Evolutionary conservation across 1,140 invertebrate genomes (phyloP), one percentile per base, ranked within the genome.

Genomic region (Polypedilum vanderplanki): DNA sequence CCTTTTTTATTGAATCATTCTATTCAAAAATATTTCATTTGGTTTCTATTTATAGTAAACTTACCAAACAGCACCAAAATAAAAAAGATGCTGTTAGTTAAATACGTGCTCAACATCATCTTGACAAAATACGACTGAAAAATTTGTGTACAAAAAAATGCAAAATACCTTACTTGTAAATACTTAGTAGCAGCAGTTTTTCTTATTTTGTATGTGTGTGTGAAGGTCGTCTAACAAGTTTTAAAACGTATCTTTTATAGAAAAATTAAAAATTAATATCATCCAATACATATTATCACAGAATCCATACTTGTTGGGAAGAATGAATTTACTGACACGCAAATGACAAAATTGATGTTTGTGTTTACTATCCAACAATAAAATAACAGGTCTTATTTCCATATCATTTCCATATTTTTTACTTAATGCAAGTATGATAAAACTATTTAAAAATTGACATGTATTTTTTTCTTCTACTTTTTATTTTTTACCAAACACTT

Each of bases 201-300:
- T 57, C n/a, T 57, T 15, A 57, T 57, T 15, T 46, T 15, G 15
- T n/a, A 12, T 57, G 46, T 57, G n/a, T 57, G 46, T 12, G 46
- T 57, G 46, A 57, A 57, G 46, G 46, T 57, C 46, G 46, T 57
- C 46, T 57, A 57, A 57, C 46, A n/a, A 57, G 46, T 57, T 57
- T 57, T n/a, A n/a, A n/a, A 57, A 57, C n/a, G 46, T 57, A 57
- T 57, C 12, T 15, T 57, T 15, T 57, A 46, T 46, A 15, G 46
- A 57, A n/a, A 12, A 57, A 57, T n/a, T 57, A 57, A 46, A 46
- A n/a, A n/a, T n/a, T n/a, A n/a, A 3, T 46, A 46, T 12, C 8
- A 57, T n/a, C 46, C 12, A 57, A 57, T 57, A 7, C 9, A 46
- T 46, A 57, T 57, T 12, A 57, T 57, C 46, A 57, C 10, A 57